phyloP scores from a whole-genome alignment of 2,797 vertebrate species.

The Molossus alvarezi region DNA sequence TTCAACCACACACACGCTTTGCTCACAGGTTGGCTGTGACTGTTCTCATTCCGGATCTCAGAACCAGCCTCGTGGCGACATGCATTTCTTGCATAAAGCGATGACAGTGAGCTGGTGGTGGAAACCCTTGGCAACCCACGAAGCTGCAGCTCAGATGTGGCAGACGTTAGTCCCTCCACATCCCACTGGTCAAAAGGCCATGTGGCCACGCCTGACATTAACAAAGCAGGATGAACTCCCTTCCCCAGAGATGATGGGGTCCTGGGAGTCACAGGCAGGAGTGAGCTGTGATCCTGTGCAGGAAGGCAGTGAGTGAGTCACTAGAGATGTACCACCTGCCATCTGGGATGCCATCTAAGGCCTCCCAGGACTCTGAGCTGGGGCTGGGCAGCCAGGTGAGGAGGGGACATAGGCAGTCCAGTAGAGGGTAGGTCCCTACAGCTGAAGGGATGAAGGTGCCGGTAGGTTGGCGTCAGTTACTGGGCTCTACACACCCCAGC shows the following conservation, averaged over 20 bases:
- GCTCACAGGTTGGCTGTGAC: background rate
- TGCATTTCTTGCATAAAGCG: background rate
- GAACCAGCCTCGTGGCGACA: too few relatives aligned
- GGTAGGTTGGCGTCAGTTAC: too few relatives aligned
- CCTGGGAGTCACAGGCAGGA: background rate
- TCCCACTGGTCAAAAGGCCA: background rate
- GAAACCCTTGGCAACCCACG: background rate
- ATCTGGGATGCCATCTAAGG: background rate
- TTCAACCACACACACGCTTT: background rate
- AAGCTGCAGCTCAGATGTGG: background rate
- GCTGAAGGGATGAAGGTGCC: background rate
- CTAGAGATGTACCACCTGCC: background rate
- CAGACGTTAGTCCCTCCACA: background rate
- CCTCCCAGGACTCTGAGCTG: background rate
- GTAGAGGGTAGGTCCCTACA: background rate
- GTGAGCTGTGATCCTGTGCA: background rate
- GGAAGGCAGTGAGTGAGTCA: background rate
- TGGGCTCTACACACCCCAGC: background rate
- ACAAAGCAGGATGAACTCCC: too few relatives aligned
- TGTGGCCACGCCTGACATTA: background rate
- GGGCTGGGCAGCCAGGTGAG: background rate
- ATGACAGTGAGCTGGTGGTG: background rate
- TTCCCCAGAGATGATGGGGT: background rate
- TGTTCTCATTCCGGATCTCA: rapidly evolving
- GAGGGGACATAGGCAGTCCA: too few relatives aligned